Evolutionary conservation across 2,797 vertebrate genomes (phyloP), one percentile per base, ranked within the genome.

Genomic region (Sebastes nivosus): DNA sequence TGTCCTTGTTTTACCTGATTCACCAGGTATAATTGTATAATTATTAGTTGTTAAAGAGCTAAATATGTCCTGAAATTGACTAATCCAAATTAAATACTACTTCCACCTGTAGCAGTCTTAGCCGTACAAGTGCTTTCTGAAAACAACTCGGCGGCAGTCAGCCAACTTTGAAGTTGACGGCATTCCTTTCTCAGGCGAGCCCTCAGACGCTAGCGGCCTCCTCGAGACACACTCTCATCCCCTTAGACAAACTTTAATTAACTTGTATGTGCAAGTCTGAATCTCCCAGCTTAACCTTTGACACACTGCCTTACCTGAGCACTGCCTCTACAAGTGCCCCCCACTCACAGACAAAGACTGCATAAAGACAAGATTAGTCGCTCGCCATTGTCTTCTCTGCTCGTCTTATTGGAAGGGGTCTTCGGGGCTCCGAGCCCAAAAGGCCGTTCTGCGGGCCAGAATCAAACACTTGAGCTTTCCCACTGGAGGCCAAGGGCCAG

Each of bases 231-330:
- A 82, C 87, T 89, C 88, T 91, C 87, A 73, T 84, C 87, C 82
- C 81, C 84, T 90, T 90, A 88, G 84, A 94, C 90, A 93, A 93
- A 93, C 93, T 90, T 93, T 94, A 95, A 95, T 95, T 95, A 95
- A 92, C 89, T 94, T 88, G 82, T 94, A 90, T 93, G 88, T 86
- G 90, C 90, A 89, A 68, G 83, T 92, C 82, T 91, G 82, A 77
- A 86, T 88, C 87, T 93, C 85, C 81, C 84, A 87, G 90, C 93
- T 94, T 94, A 93, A 94, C 92, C 92, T 93, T 88, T 93, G 91
- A 93, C 93, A 88, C 80, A 36, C 82, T 81, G 85, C 89, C 86
- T 89, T 93, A 94, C 94, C 95, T 94, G 93, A 93, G 88, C 88
- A 77, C 86, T 68, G 85, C 87, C 86, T 88, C 80, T 80, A 87